Evolutionary conservation across 2,888 invertebrate genomes (phyloP), one percentile per base, ranked within the genome.

Genomic region (Parnassius orleans): DNA sequence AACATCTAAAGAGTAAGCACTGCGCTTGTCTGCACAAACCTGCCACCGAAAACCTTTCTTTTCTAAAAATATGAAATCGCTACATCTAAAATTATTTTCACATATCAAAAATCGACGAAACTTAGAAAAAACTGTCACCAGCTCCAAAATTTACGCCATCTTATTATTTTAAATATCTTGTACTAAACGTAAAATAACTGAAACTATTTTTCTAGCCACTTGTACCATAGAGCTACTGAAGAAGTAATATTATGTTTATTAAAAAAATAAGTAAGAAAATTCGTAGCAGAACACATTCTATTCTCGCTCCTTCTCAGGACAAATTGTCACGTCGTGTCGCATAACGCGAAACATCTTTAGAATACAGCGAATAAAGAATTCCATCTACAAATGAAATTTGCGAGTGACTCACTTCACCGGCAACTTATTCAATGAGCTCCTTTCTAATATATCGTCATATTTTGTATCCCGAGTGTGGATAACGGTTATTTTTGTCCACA

Each of bases 351-450:
- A 61, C 57, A 61, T 61, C 57, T 61, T 61, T 61, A 61, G 61
- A 61, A 57, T 61, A 61, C 57, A 47, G 55, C 33, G 57, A 53
- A 61, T 53, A 61, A 61, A 53, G 61, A 61, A 61, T 61, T 61
- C 61, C 61, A 61, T 61, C 57, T 61, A 46, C 61, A 56, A 61
- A 61, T 61, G 57, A 61, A 61, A 61, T 61, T 61, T 61, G 57
- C 61, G 57, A 61, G 56, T 57, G 56, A 61, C 52, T 61, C 57
- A 61, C 56, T 61, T 57, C 53, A 61, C 61, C 33, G 56, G 61
- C 46, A 57, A 57, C 47, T 47, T 61, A 57, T 61, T 57, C 61
- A 57, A 61, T 57, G 57, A 57, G 57, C 57, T 53, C 46, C 57
- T 52, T 53, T 57, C 61, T n/a, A 33, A 33, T 42, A 47, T 56